Evolutionary conservation across 37 sponge, comb jelly and placozoan genomes (phyloP).

Genomic region (Beroe forskalii): DNA sequence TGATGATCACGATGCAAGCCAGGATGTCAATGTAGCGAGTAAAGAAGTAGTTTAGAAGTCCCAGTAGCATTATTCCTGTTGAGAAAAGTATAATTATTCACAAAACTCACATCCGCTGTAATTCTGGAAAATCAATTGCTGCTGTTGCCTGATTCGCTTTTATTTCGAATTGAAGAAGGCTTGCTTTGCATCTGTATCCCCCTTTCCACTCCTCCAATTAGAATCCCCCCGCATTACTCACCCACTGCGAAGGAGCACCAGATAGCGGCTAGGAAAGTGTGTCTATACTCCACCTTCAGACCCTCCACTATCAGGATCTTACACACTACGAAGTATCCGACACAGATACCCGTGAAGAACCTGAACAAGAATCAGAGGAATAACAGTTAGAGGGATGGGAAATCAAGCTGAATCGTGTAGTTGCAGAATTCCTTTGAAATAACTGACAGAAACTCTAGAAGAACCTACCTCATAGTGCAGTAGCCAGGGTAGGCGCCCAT

Average conservation of each 20-base stretch:
- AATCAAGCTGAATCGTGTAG: too few relatives aligned
- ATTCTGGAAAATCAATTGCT: too few relatives aligned
- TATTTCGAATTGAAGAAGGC: neutral
- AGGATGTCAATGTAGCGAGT: neutral
- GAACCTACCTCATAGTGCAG: neutral
- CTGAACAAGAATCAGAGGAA: too few relatives aligned
- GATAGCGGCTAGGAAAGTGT: neutral
- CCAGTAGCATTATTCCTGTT: neutral
- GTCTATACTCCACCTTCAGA: neutral
- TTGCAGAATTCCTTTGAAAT: too few relatives aligned
- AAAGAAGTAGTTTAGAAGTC: neutral
- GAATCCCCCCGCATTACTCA: too few relatives aligned
- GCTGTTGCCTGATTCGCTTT: too few relatives aligned
- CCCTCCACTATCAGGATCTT: slow-evolving; percentile 7
- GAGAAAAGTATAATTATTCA: too few relatives aligned
- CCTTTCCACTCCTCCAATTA: neutral
- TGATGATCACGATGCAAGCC: neutral
- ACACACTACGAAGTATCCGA: slow-evolving; percentile 2
- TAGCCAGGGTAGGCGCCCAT: neutral
- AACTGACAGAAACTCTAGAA: too few relatives aligned
- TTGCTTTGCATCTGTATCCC: neutral
- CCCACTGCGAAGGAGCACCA: slow-evolving; percentile 17
- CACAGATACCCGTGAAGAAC: neutral
- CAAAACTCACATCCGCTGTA: too few relatives aligned
- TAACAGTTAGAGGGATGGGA: too few relatives aligned